Percentiles rank a stretch among this genome's conserved stretches.
phyloP scores from a whole-genome alignment of 2,797 vertebrate genomes.

The Moxostoma hubbsi region DNA sequence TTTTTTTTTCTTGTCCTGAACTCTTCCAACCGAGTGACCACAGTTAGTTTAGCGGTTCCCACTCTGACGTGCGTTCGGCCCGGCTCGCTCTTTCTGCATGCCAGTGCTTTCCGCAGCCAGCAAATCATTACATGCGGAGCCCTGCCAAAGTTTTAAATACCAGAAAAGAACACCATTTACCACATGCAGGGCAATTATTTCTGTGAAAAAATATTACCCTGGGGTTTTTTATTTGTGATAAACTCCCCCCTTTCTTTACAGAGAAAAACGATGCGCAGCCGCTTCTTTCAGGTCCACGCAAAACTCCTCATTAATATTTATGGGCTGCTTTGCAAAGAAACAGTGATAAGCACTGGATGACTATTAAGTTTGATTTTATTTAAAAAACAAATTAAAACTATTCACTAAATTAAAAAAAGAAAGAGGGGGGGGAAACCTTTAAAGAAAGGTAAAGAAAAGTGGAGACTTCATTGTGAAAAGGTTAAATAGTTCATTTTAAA shows the following conservation, averaged over 20 bases:
- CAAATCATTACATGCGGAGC: constrained; percentile 65
- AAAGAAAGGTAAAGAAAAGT: constrained; percentile 61
- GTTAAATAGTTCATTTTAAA: constrained; percentile 58
- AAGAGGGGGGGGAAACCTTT: constrained; percentile 48
- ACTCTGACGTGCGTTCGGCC: constrained; percentile 40
- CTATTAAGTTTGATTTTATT: constrained; percentile 82
- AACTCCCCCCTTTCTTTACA: constrained; percentile 63
- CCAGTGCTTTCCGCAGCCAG: constrained; percentile 64
- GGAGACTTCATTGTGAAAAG: constrained; percentile 52
- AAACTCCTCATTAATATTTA: constrained; percentile 80
- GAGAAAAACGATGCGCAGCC: constrained; percentile 64
- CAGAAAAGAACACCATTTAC: constrained; percentile 76
- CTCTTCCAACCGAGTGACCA: constrained; percentile 51
- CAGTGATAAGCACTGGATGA: constrained; percentile 81
- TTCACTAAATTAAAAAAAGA: constrained; percentile 72
- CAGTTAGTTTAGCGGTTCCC: constrained; percentile 58
- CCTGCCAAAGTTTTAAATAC: constrained; percentile 71
- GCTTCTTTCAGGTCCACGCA: constrained; percentile 68
- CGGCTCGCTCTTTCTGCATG: constrained; percentile 53
- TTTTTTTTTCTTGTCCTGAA: constrained; percentile 43
- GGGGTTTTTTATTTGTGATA: constrained; percentile 72
- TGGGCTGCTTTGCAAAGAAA: constrained; percentile 81
- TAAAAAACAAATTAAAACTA: constrained; percentile 78
- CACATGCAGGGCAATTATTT: constrained; percentile 78
- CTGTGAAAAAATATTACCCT: constrained; percentile 72